Percentiles rank a stretch among this genome's conserved stretches.
Conservation (phyloP, 2,888 invertebrate genomes). For the Nineta flava region DNA sequence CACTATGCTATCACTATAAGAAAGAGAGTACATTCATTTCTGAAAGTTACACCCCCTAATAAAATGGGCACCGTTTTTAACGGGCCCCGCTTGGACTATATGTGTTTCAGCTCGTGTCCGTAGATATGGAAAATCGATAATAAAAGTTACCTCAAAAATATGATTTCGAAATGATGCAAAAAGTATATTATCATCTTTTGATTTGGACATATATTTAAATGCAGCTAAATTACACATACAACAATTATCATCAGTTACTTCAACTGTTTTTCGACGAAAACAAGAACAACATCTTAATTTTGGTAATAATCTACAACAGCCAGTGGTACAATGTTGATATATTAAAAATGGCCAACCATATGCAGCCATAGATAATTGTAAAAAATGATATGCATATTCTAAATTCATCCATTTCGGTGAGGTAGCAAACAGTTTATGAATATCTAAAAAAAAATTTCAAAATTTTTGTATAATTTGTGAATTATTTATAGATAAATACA, state of each 20-base stretch:
- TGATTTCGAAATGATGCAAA: conserved; percentile 77
- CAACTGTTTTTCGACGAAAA: conserved; percentile 36
- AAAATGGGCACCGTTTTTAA: no score
- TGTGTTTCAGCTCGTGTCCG: no score
- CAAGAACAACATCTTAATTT: conserved; percentile 58
- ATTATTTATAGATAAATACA: neutral
- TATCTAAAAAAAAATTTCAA: conserved; percentile 25
- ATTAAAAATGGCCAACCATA: conserved; percentile 83
- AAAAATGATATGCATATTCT: conserved; percentile 56
- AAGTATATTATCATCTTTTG: conserved; percentile 63
- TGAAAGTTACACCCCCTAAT: no score
- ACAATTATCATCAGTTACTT: conserved; percentile 77
- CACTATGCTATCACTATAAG: no score
- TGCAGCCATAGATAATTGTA: conserved; percentile 64
- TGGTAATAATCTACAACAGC: conserved; percentile 52
- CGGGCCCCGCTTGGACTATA: no score
- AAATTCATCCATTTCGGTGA: conserved; percentile 69
- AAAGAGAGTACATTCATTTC: no score
- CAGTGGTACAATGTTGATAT: conserved; percentile 58
- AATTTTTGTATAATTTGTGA: neutral
- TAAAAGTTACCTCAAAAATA: conserved; percentile 52
- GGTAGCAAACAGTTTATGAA: conserved; percentile 39
- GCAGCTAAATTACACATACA: conserved; percentile 78
- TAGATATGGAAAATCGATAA: neutral
- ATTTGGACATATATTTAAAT: conserved; percentile 58